Conservation (phyloP, 2,797 vertebrate genomes). For the Pseudomugil tenellus region DNA sequence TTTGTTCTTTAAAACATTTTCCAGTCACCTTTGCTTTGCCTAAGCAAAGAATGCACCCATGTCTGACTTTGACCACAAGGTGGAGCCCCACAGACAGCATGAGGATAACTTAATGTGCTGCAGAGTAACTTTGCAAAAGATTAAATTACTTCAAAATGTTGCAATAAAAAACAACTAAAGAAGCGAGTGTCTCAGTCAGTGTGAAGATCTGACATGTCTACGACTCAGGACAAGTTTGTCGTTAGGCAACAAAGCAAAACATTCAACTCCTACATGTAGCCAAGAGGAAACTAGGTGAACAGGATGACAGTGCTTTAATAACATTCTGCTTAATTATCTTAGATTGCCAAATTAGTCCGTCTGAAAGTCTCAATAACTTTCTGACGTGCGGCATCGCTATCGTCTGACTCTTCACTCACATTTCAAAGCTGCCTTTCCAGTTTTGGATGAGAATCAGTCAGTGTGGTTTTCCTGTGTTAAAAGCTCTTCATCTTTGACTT, state of each 20-base stretch:
- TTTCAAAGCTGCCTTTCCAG: background rate
- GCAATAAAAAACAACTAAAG: background rate
- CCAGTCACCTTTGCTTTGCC: background rate
- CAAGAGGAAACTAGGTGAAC: background rate
- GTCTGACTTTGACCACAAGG: constrained; percentile 55
- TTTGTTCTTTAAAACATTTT: background rate
- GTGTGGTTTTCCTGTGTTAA: constrained; percentile 39
- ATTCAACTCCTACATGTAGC: background rate
- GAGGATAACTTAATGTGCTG: background rate
- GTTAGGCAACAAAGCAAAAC: background rate
- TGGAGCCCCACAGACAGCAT: constrained; percentile 46
- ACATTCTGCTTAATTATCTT: background rate
- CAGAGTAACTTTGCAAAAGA: constrained; percentile 18
- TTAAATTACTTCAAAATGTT: background rate
- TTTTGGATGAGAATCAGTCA: background rate
- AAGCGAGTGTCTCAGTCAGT: background rate
- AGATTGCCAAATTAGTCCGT: background rate
- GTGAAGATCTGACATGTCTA: background rate
- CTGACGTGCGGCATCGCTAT: background rate
- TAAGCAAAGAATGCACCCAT: background rate
- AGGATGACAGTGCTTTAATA: background rate
- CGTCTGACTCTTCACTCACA: background rate
- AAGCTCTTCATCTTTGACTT: background rate
- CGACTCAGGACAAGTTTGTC: background rate
- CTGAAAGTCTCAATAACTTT: background rate